Evolutionary conservation across 2,797 vertebrate species (phyloP).

Genomic region (Coccyzus lansbergi): DNA sequence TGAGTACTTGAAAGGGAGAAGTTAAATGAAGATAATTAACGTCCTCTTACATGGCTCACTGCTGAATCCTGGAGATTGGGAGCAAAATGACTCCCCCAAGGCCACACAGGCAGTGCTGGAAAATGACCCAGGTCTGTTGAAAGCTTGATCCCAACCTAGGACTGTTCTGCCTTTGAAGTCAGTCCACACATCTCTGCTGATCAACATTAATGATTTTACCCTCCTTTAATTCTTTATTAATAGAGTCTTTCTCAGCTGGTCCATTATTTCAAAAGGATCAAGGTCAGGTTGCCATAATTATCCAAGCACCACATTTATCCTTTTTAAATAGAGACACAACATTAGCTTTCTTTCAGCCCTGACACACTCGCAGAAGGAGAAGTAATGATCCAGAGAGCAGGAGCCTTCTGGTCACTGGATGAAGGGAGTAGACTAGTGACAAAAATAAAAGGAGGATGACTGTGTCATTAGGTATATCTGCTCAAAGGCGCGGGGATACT

Average conservation of each 20-base stretch:
- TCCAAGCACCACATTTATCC: conserved; percentile 47
- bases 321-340: conserved; percentile 45
- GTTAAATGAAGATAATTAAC: neutral
- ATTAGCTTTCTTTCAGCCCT: conserved; percentile 13
- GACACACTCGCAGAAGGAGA: conserved; percentile 22
- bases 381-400: conserved; percentile 56
- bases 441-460: neutral
- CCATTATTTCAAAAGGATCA: conserved; percentile 54
- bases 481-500: neutral
- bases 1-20: neutral
- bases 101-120: neutral
- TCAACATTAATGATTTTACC: conserved; percentile 48
- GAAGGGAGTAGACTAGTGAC: neutral
- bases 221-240: conserved; percentile 67
- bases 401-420: conserved; percentile 43
- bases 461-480: conserved; percentile 8
- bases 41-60: neutral
- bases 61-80: neutral
- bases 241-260: conserved; percentile 15
- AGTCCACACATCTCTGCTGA: conserved; percentile 39
- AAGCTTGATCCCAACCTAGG: neutral
- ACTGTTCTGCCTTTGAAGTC: conserved; percentile 17
- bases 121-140: neutral
- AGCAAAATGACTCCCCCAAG: neutral
- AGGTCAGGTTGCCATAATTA: conserved; percentile 66